Evolutionary conservation across 2,797 vertebrate genomes (phyloP).

Genomic region (Coranthus polyacanthus): DNA sequence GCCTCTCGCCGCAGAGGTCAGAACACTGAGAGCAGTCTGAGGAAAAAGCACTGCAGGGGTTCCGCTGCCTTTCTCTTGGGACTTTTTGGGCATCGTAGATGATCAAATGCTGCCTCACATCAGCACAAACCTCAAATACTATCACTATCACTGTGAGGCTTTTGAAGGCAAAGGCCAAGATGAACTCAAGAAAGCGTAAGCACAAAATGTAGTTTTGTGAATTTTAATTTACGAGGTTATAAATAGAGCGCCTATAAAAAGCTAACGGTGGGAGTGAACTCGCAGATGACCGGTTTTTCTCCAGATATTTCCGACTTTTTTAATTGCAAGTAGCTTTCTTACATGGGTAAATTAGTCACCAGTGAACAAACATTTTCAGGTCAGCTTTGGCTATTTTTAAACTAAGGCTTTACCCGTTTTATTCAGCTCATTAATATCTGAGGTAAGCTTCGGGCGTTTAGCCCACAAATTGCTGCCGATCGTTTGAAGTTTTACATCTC

Average conservation of each 20-base stretch:
- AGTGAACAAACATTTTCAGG: constrained; percentile 34
- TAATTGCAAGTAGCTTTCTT: no score
- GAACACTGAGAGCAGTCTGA: constrained; percentile 31
- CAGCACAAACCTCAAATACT: constrained; percentile 52
- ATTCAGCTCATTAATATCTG: constrained; percentile 25
- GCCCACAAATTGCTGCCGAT: constrained; percentile 1
- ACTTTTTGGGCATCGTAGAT: constrained; percentile 29
- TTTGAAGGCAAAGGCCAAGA: constrained; percentile 45
- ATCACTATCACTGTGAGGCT: constrained; percentile 13
- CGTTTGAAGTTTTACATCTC: not conserved
- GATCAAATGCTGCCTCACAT: constrained; percentile 58
- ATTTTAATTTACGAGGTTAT: constrained; percentile 12
- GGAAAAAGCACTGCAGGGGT: constrained; percentile 52
- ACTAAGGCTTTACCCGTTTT: constrained; percentile 5
- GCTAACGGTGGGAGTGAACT: not conserved
- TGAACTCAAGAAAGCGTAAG: constrained; percentile 22
- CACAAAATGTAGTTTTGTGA: not conserved
- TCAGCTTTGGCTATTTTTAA: constrained; percentile 37
- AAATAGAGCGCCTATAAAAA: constrained; percentile 16
- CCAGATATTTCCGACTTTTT: not conserved
- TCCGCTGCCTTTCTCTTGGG: constrained; percentile 36
- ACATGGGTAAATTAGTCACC: constrained; percentile 6
- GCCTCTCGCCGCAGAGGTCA: constrained; percentile 50
- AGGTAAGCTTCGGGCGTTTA: constrained; percentile 18
- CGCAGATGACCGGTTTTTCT: constrained; percentile 1